Evolutionary conservation across 2,888 invertebrate genomes (phyloP).

Genomic region (Eupithecia insigniata): DNA sequence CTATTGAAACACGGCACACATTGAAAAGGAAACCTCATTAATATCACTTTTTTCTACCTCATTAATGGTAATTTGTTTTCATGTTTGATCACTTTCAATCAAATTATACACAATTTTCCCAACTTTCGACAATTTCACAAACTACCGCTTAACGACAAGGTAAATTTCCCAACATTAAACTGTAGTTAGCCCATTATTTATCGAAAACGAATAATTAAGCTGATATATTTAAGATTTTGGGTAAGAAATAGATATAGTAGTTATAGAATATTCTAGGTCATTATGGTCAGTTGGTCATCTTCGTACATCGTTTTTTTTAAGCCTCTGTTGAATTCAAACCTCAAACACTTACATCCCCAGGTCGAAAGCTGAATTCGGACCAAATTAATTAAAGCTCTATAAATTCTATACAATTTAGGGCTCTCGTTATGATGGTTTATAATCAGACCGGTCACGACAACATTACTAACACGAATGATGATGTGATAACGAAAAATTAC

Average conservation of each 20-base stretch:
- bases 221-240: slow-evolving; percentile 26
- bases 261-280: not conserved
- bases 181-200: slow-evolving; percentile 37
- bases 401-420: not conserved
- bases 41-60: too few species aligned
- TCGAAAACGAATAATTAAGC: slow-evolving; percentile 34
- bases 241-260: slow-evolving; percentile 21
- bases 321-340: not conserved
- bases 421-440: not conserved
- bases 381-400: not conserved
- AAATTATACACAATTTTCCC: slow-evolving; percentile 23
- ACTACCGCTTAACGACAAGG: slow-evolving; percentile 34
- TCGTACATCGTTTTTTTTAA: not conserved
- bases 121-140: slow-evolving; percentile 35
- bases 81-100: slow-evolving; percentile 7
- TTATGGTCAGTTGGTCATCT: not conserved
- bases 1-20: not conserved
- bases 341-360: not conserved
- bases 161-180: slow-evolving; percentile 37
- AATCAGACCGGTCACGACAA: not conserved
- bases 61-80: not conserved
- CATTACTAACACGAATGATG: not conserved
- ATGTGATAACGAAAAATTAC: not conserved
- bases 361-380: not conserved
- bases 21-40: too few species aligned